Evolutionary conservation across 2,797 vertebrate genomes (phyloP).

Genomic region (Takifugu rubripes): DNA sequence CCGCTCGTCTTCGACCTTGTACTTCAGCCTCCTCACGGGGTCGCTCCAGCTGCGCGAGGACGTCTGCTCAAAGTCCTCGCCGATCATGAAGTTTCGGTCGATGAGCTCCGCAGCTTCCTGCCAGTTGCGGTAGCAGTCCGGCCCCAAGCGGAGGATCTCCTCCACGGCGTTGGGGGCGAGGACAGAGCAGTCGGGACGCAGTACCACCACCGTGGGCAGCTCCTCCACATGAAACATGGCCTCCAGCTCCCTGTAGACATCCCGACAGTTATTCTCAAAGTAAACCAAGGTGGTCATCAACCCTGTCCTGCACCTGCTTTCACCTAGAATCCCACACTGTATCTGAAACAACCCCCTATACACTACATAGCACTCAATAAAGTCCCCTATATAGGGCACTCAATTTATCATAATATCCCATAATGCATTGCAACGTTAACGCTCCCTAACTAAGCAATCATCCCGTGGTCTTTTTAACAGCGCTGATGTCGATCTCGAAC

Average conservation of each 20-base stretch:
- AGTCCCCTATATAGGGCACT: too few species aligned
- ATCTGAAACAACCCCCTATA: too few species aligned
- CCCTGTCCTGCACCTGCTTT: too few species aligned
- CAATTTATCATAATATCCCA: too few species aligned
- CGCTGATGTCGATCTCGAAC: too few species aligned
- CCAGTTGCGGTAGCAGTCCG: slow-evolving; percentile 85
- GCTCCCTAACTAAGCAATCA: too few species aligned
- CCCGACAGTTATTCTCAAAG: too few species aligned
- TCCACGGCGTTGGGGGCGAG: slow-evolving; percentile 78
- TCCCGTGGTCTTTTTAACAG: too few species aligned
- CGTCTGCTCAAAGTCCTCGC: slow-evolving; percentile 76
- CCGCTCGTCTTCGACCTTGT: slow-evolving; percentile 73
- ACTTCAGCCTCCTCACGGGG: slow-evolving; percentile 79
- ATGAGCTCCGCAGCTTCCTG: slow-evolving; percentile 84
- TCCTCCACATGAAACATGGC: slow-evolving; percentile 77
- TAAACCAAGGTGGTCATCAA: too few species aligned
- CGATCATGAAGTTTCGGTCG: slow-evolving; percentile 83
- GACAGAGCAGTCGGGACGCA: slow-evolving; percentile 82
- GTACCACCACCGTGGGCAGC: slow-evolving; percentile 84
- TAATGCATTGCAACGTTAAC: too few species aligned
- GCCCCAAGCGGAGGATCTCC: slow-evolving; percentile 77
- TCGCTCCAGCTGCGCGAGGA: slow-evolving; percentile 79
- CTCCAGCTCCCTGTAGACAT: slow-evolving; percentile 79
- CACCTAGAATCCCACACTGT: too few species aligned
- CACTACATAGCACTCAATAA: too few species aligned